Evolutionary conservation across 1,140 invertebrate species (phyloP).

Genomic region (Glossosoma conforme): DNA sequence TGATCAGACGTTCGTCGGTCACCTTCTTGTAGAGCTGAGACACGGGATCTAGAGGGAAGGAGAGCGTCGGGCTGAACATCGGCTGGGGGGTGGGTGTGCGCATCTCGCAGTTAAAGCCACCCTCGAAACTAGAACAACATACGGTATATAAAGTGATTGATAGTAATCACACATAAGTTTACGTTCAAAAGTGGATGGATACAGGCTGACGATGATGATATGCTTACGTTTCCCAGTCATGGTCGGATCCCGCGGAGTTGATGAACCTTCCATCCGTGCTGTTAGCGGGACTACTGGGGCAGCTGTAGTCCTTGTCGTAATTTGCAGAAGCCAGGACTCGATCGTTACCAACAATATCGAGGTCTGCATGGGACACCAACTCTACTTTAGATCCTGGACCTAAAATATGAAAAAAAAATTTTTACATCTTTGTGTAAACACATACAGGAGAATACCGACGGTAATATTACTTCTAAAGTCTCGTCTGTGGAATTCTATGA

Average conservation of each 20-base stretch:
- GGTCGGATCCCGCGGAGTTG: conserved; percentile 29
- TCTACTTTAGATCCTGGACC: conserved; percentile 55
- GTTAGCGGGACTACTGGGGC: conserved; percentile 56
- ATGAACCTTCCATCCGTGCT: conserved; percentile 25
- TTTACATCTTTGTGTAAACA: too few species aligned
- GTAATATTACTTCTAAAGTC: too few species aligned
- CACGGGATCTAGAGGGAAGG: conserved; percentile 33
- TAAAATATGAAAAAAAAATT: conserved; percentile 29
- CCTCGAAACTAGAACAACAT: conserved; percentile 37
- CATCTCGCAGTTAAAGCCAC: conserved; percentile 38
- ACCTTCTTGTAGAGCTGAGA: conserved; percentile 34
- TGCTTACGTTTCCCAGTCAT: conserved; percentile 34
- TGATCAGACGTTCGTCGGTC: conserved; percentile 55
- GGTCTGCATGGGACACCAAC: conserved; percentile 47
- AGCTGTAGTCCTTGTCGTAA: conserved; percentile 54
- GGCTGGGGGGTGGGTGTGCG: conserved; percentile 30
- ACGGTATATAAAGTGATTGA: conserved; percentile 5
- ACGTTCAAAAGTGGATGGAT: too few species aligned
- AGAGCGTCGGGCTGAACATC: conserved; percentile 27
- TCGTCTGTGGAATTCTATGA: too few species aligned
- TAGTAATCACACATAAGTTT: too few species aligned
- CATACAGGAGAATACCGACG: too few species aligned
- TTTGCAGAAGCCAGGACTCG: conserved; percentile 49
- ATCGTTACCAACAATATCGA: conserved; percentile 47
- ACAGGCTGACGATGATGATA: too few species aligned